Evolutionary conservation across 1,140 invertebrate genomes (phyloP), one percentile per base, ranked within the genome.

Genomic region (Neodiprion fabricii): DNA sequence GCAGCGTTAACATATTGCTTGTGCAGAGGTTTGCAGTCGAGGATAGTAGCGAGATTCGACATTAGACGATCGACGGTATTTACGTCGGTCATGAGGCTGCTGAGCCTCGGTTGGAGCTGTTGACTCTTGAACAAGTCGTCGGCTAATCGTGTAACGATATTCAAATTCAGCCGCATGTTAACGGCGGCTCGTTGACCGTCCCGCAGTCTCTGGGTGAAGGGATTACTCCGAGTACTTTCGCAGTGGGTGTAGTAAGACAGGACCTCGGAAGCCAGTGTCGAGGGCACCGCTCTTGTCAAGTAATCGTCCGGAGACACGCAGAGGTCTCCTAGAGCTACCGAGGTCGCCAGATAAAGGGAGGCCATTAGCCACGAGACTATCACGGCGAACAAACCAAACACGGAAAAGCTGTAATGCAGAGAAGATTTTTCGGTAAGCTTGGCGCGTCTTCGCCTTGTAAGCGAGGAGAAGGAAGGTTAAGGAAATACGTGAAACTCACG

Each of bases 301-400:
- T 90, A 91, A 74, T 85, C 87, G 74, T 95, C 91, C 1, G 95
- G 93, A 1, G 94, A 92, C 48, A 95, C 91, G 81, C 95, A 95
- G 40, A 95, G 91, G 81, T 94, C 93, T 17, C 94, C 94, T 0
- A 96, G 88, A 71, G 94, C 95, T 80, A 96, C 95, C 69, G 94
- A 93, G 12, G 92, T 91, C 40, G 94, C 93, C 70, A 96, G 88
- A 87, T 97, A 95, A 40, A 96, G 83, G 68, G 95, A 96, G 23
- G 95, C 93, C 89, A 95, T 93, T 72, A 96, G 89, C 94, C 95
- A 97, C 77, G 95, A 96, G 75, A 95, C 92, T 78, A 97, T 96
- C n/a, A 97, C 93, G 66, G 95, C 95, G 75, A 96, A 92, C 71
- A 98, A 88, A 48, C 96, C 96, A 80, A 96, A 95, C 49, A 97